Conservation (phyloP, 2,113 vertebrate species). For the Cephalopterus ornatus region DNA sequence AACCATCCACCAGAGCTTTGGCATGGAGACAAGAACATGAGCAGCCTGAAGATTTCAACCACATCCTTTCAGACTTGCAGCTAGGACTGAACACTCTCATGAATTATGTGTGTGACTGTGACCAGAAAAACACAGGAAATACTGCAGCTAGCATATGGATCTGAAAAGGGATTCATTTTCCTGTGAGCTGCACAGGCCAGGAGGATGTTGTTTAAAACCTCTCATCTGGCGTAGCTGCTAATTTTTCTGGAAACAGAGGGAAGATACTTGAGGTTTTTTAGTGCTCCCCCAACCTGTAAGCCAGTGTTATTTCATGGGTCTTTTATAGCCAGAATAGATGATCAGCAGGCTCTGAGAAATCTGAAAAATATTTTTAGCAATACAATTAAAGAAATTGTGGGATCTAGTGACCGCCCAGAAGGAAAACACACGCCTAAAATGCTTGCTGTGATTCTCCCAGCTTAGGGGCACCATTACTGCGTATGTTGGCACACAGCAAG, state of each 20-base stretch:
- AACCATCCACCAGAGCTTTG: constrained; percentile 54
- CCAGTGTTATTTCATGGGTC: neutral
- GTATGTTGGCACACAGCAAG: neutral
- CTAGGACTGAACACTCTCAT: neutral
- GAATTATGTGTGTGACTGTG: constrained; percentile 39
- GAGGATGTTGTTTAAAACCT: neutral
- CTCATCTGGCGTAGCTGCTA: neutral
- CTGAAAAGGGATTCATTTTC: constrained; percentile 1
- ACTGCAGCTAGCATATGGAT: constrained; percentile 25
- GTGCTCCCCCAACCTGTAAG: neutral
- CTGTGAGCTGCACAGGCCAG: neutral
- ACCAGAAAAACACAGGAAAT: constrained; percentile 56
- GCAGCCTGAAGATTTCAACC: constrained; percentile 55
- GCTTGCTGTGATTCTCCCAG: neutral
- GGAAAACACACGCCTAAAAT: neutral
- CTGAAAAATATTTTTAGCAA: neutral
- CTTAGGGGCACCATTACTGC: neutral
- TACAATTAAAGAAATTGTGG: neutral
- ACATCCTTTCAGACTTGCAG: constrained; percentile 43
- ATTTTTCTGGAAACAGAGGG: neutral
- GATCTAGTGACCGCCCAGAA: neutral
- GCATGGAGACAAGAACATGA: constrained; percentile 52
- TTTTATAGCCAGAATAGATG: neutral
- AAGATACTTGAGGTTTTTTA: neutral
- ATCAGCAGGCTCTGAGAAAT: neutral